phyloP scores from a whole-genome alignment of 2,888 invertebrate genomes.

The Nipponacmea schrenckii region DNA sequence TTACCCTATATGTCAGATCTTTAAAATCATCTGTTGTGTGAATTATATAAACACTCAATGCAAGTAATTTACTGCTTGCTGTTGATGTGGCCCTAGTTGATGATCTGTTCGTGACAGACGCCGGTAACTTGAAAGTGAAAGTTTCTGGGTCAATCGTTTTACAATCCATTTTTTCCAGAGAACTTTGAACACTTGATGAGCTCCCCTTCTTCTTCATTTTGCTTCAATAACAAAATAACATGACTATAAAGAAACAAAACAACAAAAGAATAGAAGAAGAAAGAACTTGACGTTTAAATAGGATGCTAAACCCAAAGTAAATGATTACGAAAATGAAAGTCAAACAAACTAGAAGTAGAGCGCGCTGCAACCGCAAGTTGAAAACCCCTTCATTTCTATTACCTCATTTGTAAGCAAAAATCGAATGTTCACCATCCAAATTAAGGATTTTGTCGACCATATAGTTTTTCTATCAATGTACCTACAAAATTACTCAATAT shows the following conservation, averaged over 20 bases:
- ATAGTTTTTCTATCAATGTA: no score
- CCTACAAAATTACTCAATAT: no score
- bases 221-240: no score
- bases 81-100: neutral
- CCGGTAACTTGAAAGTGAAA: neutral
- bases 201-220: no score
- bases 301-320: no score
- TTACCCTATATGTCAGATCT: neutral
- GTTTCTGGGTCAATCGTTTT: conserved; percentile 1
- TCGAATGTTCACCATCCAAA: no score
- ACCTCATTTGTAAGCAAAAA: no score
- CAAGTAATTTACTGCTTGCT: neutral
- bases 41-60: neutral
- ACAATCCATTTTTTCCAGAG: neutral
- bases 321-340: conserved; percentile 1
- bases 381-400: neutral
- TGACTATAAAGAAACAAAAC: no score
- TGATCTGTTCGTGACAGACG: neutral
- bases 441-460: no score
- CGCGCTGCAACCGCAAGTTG: conserved; percentile 8
- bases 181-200: no score
- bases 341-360: neutral
- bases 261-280: no score
- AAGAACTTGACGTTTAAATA: no score
- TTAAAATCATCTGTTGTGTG: neutral